Base-by-base conservation (phyloP, 2,113 vertebrate species). In the Scartelaos histophorus region DNA sequence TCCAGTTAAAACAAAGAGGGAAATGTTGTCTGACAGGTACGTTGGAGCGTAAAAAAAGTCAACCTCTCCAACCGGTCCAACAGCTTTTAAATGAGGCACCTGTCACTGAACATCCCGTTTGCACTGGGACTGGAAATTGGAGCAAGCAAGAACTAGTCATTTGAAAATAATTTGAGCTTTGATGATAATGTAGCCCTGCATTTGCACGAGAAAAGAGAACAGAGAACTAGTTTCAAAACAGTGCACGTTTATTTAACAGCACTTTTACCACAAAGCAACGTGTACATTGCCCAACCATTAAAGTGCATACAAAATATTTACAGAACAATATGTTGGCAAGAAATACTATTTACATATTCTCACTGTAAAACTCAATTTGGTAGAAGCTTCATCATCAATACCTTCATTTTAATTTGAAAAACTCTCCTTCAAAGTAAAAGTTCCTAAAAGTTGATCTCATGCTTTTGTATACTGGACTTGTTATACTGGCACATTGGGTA, bases 271-370 rank as follows among this genome's bases (percentile, higher is more conserved):
- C 51, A 74, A 57, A 86, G 62, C 17, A 76, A 1, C 43, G 13
- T 54, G 3, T 73, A 13, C 4, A 29, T 22, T 64, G 38, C 22
- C 25, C 29, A 34, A 19, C 21, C 56, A 68, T 12, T 81, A 86
- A 87, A 88, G 88, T 86, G 67, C 82, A 75, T 70, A n/a, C 74
- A 45, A 73, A 68, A 45, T 66, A 85, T 87, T 81, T 73, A 80
- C 77, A 82, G 34, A 67, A 7, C 0, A 15, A 9, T 7, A 24
- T 47, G 17, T 6, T 21, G 69, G 12, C 19, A 57, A 13, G 69
- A n/a, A 68, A 5, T 2, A 12, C n/a, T 73, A 76, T 78, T 75
- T 71, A 75, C 69, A 49, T 71, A 13, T 17, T 66, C 68, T 21
- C 19, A 61, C 2, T 49, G n/a, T 62, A 2, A 43, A 57, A 75